Percentiles rank a stretch among this genome's conserved stretches.
Evolutionary conservation across 1,140 invertebrate genomes (phyloP).

Genomic region (Rhynchophorus ferrugineus): DNA sequence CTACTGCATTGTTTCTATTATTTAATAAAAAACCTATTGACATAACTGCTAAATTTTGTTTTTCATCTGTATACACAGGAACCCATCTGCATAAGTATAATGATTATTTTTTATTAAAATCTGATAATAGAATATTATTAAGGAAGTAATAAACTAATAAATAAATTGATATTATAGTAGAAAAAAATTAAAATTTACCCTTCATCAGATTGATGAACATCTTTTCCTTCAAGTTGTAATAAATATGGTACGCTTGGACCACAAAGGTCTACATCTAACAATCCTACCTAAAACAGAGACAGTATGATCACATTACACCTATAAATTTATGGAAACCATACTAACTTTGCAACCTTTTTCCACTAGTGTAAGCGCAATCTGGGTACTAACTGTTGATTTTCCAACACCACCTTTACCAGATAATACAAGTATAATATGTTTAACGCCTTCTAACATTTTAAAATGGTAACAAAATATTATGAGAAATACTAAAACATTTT

Average conservation of each 20-base stretch:
- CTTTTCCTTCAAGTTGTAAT: constrained; percentile 59
- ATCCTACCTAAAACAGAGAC: constrained; percentile 57
- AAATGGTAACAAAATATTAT: too few species aligned
- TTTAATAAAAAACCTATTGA: constrained; percentile 85
- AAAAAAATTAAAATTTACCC: constrained; percentile 36
- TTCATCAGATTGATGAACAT: constrained; percentile 72
- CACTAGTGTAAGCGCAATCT: constrained; percentile 75
- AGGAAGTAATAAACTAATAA: constrained; percentile 5
- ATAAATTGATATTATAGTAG: constrained; percentile 2
- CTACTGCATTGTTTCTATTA: constrained; percentile 78
- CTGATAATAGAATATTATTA: too few species aligned
- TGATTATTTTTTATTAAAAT: too few species aligned
- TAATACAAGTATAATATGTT: constrained; percentile 83
- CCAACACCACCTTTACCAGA: constrained; percentile 98
- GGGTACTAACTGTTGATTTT: constrained; percentile 88
- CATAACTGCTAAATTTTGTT: constrained; percentile 85
- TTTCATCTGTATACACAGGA: constrained; percentile 78
- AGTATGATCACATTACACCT: not conserved
- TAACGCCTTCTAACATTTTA: constrained; percentile 60
- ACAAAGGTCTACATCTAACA: constrained; percentile 90
- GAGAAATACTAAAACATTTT: too few species aligned
- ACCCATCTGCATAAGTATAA: too few species aligned
- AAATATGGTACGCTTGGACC: constrained; percentile 75
- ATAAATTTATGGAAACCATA: constrained; percentile 1
- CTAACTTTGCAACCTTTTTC: constrained; percentile 74